phyloP scores from a whole-genome alignment of 1,140 invertebrate genomes.

The Centruroides vittatus region DNA sequence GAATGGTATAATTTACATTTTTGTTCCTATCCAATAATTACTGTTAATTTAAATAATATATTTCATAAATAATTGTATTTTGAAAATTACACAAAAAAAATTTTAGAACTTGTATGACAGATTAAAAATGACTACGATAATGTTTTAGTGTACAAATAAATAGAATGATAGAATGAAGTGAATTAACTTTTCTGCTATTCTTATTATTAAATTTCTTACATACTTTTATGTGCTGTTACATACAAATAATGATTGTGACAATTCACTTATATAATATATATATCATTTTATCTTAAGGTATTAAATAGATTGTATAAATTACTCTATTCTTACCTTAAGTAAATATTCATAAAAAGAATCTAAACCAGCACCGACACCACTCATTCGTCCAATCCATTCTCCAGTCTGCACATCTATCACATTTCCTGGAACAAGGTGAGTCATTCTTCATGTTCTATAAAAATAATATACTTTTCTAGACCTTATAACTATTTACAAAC shows the following conservation, averaged over 20 bases:
- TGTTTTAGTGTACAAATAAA: too few species aligned
- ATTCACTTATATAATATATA: neutral
- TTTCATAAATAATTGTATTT: neutral
- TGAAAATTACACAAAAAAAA: too few species aligned
- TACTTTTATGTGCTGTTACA: too few species aligned
- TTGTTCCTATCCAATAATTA: neutral
- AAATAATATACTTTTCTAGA: neutral
- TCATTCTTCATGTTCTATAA: neutral
- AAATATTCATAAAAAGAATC: conserved; percentile 57
- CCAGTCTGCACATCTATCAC: conserved; percentile 48
- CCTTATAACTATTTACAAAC: too few species aligned
- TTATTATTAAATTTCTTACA: too few species aligned
- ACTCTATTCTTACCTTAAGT: conserved; percentile 36
- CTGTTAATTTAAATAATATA: neutral
- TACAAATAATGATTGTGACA: neutral
- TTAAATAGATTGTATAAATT: neutral
- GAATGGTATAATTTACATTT: neutral
- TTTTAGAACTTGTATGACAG: too few species aligned
- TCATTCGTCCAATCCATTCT: conserved; percentile 43
- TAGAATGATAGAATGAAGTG: too few species aligned
- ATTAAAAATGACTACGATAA: too few species aligned
- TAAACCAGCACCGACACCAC: conserved; percentile 50
- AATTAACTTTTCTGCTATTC: too few species aligned
- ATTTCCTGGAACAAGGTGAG: conserved; percentile 33
- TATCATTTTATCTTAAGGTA: neutral